phyloP scores from a whole-genome alignment of 2,113 vertebrate genomes.

The Muscicapa adusta region DNA sequence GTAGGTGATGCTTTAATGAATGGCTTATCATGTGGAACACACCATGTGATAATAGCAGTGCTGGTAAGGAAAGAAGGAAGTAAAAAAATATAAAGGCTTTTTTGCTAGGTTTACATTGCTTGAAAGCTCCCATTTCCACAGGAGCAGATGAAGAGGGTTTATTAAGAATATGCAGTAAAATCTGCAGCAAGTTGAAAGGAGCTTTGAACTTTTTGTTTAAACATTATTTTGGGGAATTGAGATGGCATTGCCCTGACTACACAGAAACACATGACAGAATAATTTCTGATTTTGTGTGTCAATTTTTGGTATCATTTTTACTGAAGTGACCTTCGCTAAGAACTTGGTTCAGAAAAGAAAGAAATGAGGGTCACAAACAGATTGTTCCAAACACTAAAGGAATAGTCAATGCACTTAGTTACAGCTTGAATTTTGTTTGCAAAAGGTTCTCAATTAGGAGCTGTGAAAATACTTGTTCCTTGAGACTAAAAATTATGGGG shows the following conservation, averaged over 20 bases:
- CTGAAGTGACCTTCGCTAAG: neutral
- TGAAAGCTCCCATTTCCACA: constrained; percentile 65
- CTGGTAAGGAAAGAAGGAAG: constrained; percentile 72
- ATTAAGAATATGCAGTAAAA: constrained; percentile 54
- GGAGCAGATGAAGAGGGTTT: constrained; percentile 59
- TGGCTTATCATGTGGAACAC: constrained; percentile 85
- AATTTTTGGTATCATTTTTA: neutral
- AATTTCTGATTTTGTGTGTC: neutral
- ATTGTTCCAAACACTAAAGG: neutral
- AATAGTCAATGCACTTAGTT: neutral
- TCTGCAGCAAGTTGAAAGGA: constrained; percentile 58
- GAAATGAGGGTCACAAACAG: neutral
- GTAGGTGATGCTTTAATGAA: constrained; percentile 87
- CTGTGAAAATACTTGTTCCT: neutral
- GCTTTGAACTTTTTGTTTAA: constrained; percentile 57
- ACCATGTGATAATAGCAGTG: constrained; percentile 81
- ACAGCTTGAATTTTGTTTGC: neutral
- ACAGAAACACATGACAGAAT: neutral
- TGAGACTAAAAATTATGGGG: neutral
- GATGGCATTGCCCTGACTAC: neutral
- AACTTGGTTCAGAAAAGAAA: neutral
- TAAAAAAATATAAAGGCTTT: constrained; percentile 59
- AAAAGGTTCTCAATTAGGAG: neutral
- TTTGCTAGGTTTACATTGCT: constrained; percentile 65
- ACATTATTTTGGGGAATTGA: constrained; percentile 25